These are phyloP conservation scores for Gila orcuttii DNA, from an alignment of 2,113 vertebrate species.

Conservation along the genomic window DNA sequence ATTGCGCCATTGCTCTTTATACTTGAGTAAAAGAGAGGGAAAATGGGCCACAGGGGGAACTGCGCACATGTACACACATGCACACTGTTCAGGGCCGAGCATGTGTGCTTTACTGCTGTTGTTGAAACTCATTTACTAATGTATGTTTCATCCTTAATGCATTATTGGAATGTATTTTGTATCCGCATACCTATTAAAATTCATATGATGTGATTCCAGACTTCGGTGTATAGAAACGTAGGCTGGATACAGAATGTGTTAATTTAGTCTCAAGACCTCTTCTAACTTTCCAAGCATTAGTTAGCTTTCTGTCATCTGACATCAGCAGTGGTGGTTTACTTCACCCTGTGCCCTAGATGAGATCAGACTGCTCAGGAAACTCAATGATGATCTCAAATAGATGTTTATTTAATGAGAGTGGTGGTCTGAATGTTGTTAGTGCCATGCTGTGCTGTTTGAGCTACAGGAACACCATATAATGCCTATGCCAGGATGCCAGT, in stretches of 20 bases:
- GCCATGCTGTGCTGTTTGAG: no score
- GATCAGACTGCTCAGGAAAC: no score
- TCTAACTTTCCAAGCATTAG: background rate
- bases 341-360: background rate
- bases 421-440: no score
- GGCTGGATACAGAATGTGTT: background rate
- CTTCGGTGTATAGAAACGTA: background rate
- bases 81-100: conserved; percentile 11
- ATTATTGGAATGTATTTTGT: conserved; percentile 36
- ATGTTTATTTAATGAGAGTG: no score
- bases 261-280: background rate
- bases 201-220: background rate
- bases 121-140: conserved; percentile 53
- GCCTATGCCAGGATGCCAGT: no score
- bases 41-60: conserved; percentile 34
- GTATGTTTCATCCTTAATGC: conserved; percentile 51
- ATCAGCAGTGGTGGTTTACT: background rate
- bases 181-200: conserved; percentile 28
- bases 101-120: conserved; percentile 23
- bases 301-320: background rate
- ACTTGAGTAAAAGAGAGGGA: conserved; percentile 41
- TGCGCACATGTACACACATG: background rate
- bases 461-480: no score
- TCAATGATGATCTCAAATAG: no score
- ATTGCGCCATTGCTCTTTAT: conserved; percentile 33